phyloP scores from a whole-genome alignment of 2,113 vertebrate genomes.

The Takifugu flavidus region DNA sequence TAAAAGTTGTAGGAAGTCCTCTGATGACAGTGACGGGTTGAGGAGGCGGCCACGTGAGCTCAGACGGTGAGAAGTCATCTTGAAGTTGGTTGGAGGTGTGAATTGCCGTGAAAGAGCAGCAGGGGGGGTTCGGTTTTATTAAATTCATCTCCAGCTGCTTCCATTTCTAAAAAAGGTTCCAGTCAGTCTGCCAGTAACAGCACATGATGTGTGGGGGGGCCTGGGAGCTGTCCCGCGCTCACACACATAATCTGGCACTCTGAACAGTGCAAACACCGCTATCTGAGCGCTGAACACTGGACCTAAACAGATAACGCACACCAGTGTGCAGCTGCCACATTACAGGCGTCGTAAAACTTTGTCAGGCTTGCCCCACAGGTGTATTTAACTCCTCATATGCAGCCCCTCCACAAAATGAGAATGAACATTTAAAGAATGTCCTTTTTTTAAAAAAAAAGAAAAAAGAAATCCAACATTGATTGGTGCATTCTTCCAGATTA shows the following conservation, averaged over 20 bases:
- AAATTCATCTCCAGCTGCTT: neutral
- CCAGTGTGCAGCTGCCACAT: neutral
- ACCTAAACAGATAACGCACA: neutral
- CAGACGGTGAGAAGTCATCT: too few species aligned
- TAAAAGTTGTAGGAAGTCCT: too few species aligned
- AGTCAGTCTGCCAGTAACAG: constrained; percentile 41
- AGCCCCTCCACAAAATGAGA: too few species aligned
- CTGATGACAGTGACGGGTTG: too few species aligned
- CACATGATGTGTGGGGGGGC: constrained; percentile 46
- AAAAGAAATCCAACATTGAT: too few species aligned
- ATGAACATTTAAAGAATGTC: too few species aligned
- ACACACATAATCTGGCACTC: neutral
- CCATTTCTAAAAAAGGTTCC: constrained; percentile 41
- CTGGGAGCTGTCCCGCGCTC: constrained; percentile 20
- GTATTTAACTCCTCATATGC: too few species aligned
- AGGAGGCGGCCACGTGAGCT: too few species aligned
- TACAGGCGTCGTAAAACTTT: neutral
- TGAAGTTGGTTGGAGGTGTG: too few species aligned
- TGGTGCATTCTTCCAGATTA: too few species aligned
- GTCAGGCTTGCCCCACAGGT: neutral
- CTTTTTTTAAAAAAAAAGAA: too few species aligned
- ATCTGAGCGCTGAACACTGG: too few species aligned
- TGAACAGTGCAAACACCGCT: neutral
- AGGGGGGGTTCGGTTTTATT: neutral
- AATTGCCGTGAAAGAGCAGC: neutral